Conservation (phyloP, 2,888 invertebrate genomes). For the Cosmorhoe ocellata region DNA sequence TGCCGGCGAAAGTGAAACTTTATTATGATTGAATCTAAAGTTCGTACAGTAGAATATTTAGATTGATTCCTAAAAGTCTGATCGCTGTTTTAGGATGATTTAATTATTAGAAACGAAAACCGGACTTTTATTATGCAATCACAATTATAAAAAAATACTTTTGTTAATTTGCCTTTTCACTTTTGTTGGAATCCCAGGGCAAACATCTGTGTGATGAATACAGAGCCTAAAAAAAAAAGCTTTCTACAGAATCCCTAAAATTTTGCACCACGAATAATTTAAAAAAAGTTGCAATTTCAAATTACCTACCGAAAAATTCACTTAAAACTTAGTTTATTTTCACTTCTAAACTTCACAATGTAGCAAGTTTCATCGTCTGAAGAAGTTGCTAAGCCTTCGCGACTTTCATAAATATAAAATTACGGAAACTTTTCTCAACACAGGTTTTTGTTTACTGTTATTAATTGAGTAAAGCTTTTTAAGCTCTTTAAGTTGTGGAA, state of each 20-base stretch:
- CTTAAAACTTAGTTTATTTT: not conserved
- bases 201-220: too few relatives aligned
- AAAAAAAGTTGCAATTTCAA: not conserved
- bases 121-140: not conserved
- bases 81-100: conserved; percentile 10
- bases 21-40: conserved; percentile 11
- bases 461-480: not conserved
- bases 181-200: too few relatives aligned
- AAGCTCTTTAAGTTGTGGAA: not conserved
- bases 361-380: not conserved
- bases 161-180: too few relatives aligned
- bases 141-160: too few relatives aligned
- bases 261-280: too few relatives aligned
- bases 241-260: too few relatives aligned
- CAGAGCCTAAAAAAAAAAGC: too few relatives aligned
- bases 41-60: conserved; percentile 1
- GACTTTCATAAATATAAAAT: not conserved
- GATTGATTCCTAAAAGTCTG: conserved; percentile 4
- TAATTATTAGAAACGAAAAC: conserved; percentile 6
- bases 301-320: not conserved
- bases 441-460: not conserved
- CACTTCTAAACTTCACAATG: not conserved
- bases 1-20: conserved; percentile 12
- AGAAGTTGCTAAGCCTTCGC: not conserved
- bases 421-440: not conserved